phyloP scores from a whole-genome alignment of 2,888 invertebrate species.

The Leptothorax acervorum region DNA sequence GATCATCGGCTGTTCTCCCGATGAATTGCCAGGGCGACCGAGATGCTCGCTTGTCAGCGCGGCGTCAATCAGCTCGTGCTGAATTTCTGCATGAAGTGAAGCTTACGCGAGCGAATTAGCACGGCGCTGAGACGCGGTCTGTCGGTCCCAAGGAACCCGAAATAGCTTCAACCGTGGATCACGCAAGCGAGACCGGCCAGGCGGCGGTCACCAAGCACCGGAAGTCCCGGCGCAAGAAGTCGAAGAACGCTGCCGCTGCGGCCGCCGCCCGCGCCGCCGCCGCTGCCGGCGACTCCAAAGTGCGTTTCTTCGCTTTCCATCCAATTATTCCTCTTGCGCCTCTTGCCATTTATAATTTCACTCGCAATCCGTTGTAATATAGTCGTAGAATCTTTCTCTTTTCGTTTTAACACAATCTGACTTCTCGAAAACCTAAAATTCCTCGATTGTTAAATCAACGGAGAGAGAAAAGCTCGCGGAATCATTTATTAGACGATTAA shows the following conservation, averaged over 20 bases:
- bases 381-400: background rate
- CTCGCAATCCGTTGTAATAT: background rate
- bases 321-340: background rate
- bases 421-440: background rate
- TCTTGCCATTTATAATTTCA: background rate
- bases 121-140: conserved; percentile 10
- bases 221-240: conserved; percentile 80
- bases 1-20: conserved; percentile 41
- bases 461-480: background rate
- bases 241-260: conserved; percentile 68
- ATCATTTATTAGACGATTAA: background rate
- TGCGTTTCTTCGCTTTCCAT: conserved; percentile 45
- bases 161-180: conserved; percentile 74
- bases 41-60: conserved; percentile 28
- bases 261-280: conserved; percentile 60
- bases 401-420: background rate
- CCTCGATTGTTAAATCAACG: background rate
- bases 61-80: conserved; percentile 4
- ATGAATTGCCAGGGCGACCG: conserved; percentile 43
- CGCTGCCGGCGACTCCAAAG: conserved; percentile 74
- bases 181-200: conserved; percentile 73
- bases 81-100: conserved; percentile 8
- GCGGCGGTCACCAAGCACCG: conserved; percentile 77
- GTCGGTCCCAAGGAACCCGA: conserved; percentile 12
- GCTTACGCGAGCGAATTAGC: conserved; percentile 18